phyloP scores from a whole-genome alignment of 1,140 invertebrate species.

The Solen grandis region DNA sequence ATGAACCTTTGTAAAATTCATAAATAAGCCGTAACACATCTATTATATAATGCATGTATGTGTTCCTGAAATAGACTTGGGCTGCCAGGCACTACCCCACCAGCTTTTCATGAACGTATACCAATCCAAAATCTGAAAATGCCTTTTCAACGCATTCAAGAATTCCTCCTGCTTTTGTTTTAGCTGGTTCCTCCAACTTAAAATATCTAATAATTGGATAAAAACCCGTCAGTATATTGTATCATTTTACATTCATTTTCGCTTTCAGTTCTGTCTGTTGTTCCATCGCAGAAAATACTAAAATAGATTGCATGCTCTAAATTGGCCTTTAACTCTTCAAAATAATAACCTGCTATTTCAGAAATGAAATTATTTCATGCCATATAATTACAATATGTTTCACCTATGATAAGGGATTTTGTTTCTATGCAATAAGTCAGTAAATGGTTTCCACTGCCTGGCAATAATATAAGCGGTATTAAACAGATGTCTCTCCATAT shows the following conservation, averaged over 20 bases:
- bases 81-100: no score
- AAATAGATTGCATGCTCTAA: background rate
- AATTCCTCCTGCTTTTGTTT: conserved; percentile 32
- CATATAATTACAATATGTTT: background rate
- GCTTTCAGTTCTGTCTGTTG: background rate
- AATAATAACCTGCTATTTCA: background rate
- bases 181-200: conserved; percentile 17
- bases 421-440: conserved; percentile 2
- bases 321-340: background rate
- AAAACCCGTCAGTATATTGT: conserved; percentile 6
- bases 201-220: conserved; percentile 27
- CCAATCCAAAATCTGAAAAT: conserved; percentile 14
- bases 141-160: conserved; percentile 13
- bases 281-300: conserved; percentile 10
- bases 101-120: no score
- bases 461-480: background rate
- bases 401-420: background rate
- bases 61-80: no score
- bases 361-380: background rate
- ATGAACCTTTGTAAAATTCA: no score
- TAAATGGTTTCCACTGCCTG: background rate
- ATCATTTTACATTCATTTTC: conserved; percentile 3
- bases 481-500: background rate
- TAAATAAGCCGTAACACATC: no score
- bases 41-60: no score